Evolutionary conservation across 2,113 vertebrate genomes (phyloP), one percentile per base, ranked within the genome.

Genomic region (Saguinus midas): DNA sequence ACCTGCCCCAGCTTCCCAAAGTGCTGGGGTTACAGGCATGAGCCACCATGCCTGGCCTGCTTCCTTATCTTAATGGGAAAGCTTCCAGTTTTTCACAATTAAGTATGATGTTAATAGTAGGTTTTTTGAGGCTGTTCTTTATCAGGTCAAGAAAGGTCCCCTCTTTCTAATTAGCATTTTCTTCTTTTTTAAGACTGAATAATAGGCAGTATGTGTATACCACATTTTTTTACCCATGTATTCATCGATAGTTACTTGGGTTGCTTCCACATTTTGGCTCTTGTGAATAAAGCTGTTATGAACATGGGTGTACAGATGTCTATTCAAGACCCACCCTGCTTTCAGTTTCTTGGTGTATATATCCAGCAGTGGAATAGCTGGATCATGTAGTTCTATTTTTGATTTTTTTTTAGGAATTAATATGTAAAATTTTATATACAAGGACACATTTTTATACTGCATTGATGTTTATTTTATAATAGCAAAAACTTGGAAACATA

Each of bases 101-200:
- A 93, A 55, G 32, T 91, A 52, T 86, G 40, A 85, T 87, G 40
- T 29, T 94, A 86, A n/a, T 29, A 81, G 2, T 85, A 91, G 57
- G 43, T 58, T 78, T 86, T 95, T 70, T 86, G 14, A 57, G 82
- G 66, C 81, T 73, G n/a, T 57, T 87, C 40, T 86, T 85, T 80
- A 78, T 80, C 29, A 80, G n/a, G 35, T 85, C 61, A 17, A 93
- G 64, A 32, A 96, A 83, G 32, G 76, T 92, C 48, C n/a, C 20
- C 35, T 90, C 85, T 87, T 90, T 48, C 73, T 95, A 79, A 84
- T 95, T 97, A 94, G 66, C 58, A 52, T 95, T 94, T 84, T 80
- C 32, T 93, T 92, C 37, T 72, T 90, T 82, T 96, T 95, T 84
- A 96, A 97, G 78, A 83, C 87, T 66, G 50, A 96, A 43, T 91